Conservation (phyloP, 2,888 invertebrate species). For the Diarsia mendica region DNA sequence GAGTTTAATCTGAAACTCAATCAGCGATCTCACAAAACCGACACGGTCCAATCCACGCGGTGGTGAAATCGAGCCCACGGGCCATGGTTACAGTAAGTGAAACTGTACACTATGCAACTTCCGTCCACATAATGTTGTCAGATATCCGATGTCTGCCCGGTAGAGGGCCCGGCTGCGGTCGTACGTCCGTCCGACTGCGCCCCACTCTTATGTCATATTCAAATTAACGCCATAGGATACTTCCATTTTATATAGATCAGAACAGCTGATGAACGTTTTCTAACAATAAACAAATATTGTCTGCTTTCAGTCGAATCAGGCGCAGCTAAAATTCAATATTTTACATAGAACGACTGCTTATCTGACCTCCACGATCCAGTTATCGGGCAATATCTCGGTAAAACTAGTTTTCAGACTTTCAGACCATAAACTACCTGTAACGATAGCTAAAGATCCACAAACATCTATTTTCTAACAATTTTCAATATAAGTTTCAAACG, state of each 20-base stretch:
- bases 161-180: constrained; percentile 76
- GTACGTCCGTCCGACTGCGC: constrained; percentile 76
- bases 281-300: not conserved
- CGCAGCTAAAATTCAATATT: not conserved
- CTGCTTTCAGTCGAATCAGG: not conserved
- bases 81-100: constrained; percentile 83
- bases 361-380: not conserved
- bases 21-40: constrained; percentile 83
- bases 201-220: constrained; percentile 64
- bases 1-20: constrained; percentile 84
- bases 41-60: constrained; percentile 78
- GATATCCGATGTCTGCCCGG: constrained; percentile 82
- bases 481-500: not conserved
- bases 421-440: not conserved
- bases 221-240: constrained; percentile 54
- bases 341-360: not conserved
- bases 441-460: not conserved
- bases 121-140: constrained; percentile 83
- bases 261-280: constrained; percentile 5
- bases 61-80: constrained; percentile 84
- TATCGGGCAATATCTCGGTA: not conserved
- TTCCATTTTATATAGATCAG: constrained; percentile 14
- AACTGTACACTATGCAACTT: constrained; percentile 88
- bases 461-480: constrained; percentile 3
- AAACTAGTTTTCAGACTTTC: not conserved